Conservation (phyloP, 37 sponge, comb jelly and placozoan species). For the Eunapius fragilis region DNA sequence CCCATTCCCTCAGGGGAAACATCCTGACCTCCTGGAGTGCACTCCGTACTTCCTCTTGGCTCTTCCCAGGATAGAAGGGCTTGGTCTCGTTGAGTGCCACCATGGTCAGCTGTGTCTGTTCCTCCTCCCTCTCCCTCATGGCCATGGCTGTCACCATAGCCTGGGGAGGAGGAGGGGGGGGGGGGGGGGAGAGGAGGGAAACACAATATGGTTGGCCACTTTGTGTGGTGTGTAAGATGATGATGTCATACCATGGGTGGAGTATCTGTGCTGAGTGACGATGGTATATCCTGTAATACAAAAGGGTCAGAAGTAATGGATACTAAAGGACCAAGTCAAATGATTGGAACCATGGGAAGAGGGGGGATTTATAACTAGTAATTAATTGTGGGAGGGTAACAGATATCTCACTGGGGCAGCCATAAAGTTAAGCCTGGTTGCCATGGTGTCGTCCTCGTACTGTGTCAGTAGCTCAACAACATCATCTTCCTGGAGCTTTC, state of each 20-base stretch:
- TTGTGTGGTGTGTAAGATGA: background rate
- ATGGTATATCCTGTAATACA: background rate
- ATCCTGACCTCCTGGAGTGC: conserved; percentile 32
- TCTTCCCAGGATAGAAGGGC: conserved; percentile 41
- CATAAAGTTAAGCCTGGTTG: background rate
- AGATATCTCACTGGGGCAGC: background rate
- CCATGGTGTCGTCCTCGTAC: conserved; percentile 68
- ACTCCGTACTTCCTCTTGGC: conserved; percentile 25
- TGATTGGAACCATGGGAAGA: no score
- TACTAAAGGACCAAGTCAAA: no score
- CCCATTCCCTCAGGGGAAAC: background rate
- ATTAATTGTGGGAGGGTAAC: no score
- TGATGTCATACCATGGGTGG: background rate
- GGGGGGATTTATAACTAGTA: no score
- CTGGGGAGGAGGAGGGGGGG: background rate
- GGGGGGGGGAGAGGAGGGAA: no score
- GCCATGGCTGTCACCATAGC: conserved; percentile 44
- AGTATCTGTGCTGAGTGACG: background rate
- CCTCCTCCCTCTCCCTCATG: conserved; percentile 69
- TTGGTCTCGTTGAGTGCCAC: conserved; percentile 62
- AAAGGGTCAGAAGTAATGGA: no score
- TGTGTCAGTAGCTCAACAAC: conserved; percentile 78
- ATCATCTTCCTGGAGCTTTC: conserved; percentile 61
- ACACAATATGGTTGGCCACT: no score
- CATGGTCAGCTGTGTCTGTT: conserved; percentile 76